A percentile compares a stretch with the other conserved stretches of the same genome.
These are phyloP conservation scores for Athetis lepigone DNA, from an alignment of 2,888 invertebrate genomes.

Conservation along the genomic window DNA sequence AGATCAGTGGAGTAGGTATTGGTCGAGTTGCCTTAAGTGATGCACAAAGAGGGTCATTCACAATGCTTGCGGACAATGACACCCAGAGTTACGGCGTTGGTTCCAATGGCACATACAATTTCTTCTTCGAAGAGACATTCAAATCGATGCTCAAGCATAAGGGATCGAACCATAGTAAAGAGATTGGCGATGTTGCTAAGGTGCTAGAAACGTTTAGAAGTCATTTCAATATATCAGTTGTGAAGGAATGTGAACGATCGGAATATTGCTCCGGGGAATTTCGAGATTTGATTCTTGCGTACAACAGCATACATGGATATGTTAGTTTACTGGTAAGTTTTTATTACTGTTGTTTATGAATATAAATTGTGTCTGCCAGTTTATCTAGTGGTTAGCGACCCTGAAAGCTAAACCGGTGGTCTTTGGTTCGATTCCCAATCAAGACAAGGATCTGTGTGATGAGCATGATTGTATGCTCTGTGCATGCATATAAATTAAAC, in stretches of 20 bases:
- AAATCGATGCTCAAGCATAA: conserved; percentile 78
- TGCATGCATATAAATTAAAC: too few relatives aligned
- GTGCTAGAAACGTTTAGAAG: conserved; percentile 81
- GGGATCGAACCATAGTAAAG: conserved; percentile 75
- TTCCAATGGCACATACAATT: conserved; percentile 72
- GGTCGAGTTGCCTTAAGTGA: conserved; percentile 70
- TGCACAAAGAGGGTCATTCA: conserved; percentile 74
- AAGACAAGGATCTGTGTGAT: too few relatives aligned
- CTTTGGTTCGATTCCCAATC: too few relatives aligned
- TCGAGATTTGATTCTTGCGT: conserved; percentile 91
- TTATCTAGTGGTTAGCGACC: too few relatives aligned
- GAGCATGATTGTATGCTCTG: too few relatives aligned
- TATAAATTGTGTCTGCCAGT: too few relatives aligned
- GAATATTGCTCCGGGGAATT: conserved; percentile 91
- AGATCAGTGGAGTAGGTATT: conserved; percentile 19
- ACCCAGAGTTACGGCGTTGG: conserved; percentile 64
- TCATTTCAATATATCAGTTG: conserved; percentile 81
- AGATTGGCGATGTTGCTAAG: conserved; percentile 80
- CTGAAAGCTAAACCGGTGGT: too few relatives aligned
- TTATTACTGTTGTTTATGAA: too few relatives aligned
- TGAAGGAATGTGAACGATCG: conserved; percentile 81
- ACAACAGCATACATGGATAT: conserved; percentile 95
- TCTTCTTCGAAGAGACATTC: conserved; percentile 79
- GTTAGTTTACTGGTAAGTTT: conserved; percentile 94
- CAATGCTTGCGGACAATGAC: conserved; percentile 81